Evolutionary conservation across 2,888 invertebrate species (phyloP).

Genomic region (Euzophera pinguis): DNA sequence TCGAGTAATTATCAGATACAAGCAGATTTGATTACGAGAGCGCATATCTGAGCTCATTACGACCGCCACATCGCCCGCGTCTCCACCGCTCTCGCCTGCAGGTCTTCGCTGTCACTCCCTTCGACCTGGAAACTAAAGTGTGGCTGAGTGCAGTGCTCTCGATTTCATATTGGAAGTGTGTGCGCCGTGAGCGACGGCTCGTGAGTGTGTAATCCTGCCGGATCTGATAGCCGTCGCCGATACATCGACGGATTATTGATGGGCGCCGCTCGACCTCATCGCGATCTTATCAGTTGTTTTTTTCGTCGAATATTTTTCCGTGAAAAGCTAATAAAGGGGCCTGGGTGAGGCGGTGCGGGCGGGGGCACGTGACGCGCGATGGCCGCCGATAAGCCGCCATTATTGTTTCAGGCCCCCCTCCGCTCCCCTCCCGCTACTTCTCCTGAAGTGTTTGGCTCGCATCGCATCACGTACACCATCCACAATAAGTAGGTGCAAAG

Average conservation of each 20-base stretch:
- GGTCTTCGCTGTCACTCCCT: background rate
- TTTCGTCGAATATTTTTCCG: constrained; percentile 68
- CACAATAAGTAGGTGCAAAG: constrained; percentile 7
- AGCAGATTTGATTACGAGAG: constrained; percentile 72
- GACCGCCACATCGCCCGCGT: constrained; percentile 36
- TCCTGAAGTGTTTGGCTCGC: constrained; percentile 29
- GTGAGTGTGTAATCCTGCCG: constrained; percentile 28
- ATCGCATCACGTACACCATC: constrained; percentile 24
- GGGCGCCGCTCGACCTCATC: constrained; percentile 66
- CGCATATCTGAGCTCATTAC: constrained; percentile 57
- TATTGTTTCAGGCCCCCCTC: constrained; percentile 53
- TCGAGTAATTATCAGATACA: constrained; percentile 72
- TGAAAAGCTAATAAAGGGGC: constrained; percentile 62
- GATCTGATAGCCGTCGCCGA: constrained; percentile 41
- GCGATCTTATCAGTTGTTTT: constrained; percentile 72
- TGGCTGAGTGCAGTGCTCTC: constrained; percentile 8
- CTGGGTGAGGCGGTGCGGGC: constrained; percentile 28
- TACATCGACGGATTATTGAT: constrained; percentile 63
- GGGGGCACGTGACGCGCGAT: constrained; percentile 51
- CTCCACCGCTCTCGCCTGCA: constrained; percentile 18
- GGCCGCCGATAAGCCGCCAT: constrained; percentile 62
- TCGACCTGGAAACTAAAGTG: background rate
- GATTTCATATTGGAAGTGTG: constrained; percentile 8
- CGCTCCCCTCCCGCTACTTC: constrained; percentile 25
- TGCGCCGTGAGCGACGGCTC: constrained; percentile 12